A percentile compares a stretch with the other conserved stretches of the same genome.
These are phyloP conservation scores for Geotrupes spiniger DNA, from an alignment of 2,888 invertebrate genomes.

Conservation along the genomic window DNA sequence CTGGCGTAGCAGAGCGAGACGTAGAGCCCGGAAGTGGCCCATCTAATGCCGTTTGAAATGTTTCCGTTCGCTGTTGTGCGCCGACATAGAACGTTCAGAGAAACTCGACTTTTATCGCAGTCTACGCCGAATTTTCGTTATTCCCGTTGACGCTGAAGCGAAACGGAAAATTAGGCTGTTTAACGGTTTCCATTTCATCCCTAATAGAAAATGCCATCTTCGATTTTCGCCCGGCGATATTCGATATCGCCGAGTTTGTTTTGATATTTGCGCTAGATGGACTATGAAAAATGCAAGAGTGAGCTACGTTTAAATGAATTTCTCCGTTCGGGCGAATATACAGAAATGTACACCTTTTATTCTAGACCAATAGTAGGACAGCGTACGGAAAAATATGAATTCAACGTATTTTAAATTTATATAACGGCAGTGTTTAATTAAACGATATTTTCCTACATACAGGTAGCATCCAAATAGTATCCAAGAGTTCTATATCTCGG, in stretches of 20 bases:
- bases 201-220: conserved; percentile 8
- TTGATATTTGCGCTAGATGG: conserved; percentile 27
- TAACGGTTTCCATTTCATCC: neutral
- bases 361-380: neutral
- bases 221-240: conserved; percentile 11
- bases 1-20: conserved; percentile 12
- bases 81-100: neutral
- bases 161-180: conserved; percentile 1
- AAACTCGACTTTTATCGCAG: too few species aligned
- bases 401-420: too few species aligned
- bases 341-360: conserved; percentile 2
- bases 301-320: conserved; percentile 12
- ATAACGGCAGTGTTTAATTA: too few species aligned
- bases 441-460: too few species aligned
- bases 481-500: too few species aligned
- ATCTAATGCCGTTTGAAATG: conserved; percentile 32
- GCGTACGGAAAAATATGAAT: neutral
- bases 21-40: conserved; percentile 28
- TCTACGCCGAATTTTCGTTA: too few species aligned
- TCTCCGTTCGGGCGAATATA: conserved; percentile 10
- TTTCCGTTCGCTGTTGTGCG: conserved; percentile 27
- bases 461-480: too few species aligned
- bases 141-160: neutral
- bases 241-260: conserved; percentile 15
- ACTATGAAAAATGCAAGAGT: conserved; percentile 24